Base-by-base conservation (phyloP, 2,888 invertebrate genomes). In the Ornithoptera priamus region DNA sequence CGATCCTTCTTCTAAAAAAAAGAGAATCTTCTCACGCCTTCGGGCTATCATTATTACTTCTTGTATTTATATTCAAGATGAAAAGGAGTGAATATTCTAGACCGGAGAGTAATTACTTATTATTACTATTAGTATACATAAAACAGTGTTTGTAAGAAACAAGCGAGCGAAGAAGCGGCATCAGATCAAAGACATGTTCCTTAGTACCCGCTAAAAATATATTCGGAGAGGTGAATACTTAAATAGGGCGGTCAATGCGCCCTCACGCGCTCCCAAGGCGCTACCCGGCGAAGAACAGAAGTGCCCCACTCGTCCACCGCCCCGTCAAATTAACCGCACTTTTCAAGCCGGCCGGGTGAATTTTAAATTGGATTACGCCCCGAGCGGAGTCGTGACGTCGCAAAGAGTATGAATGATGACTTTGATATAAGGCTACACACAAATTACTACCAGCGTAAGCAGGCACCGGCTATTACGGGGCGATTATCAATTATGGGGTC, bases 401-500 rank as follows among this genome's bases (percentile, higher is more conserved):
- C 88, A 88, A 87, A 89, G 87, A 85, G 85, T 88, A 89, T 89
- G 89, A 90, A 86, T 85, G 90, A 91, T 91, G 89, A 86, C 89
- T 88, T 83, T 75, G 77, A 78, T 77, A 75, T 77, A 75, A 72
- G 71, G 72, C 70, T 69, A 67, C 75, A 74, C 71, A 75, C 70
- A 70, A 72, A 66, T 68, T 72, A 66, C 66, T 73, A 65, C 82
- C 82, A 78, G 20, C 68, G 17, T 73, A 74, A 71, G 56, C 42
- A 75, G 84, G 78, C 73, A 80, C 74, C 71, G 72, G 68, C 64
- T 71, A 66, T 72, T 72, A 72, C 71, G 42, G 73, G 77, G 76
- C 76, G 71, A 78, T 76, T 80, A 80, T 77, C 79, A 62, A 70
- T 70, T 66, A 62, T 4, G 39, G 62, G 65, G 30, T 70, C 30